Conservation (phyloP, 53 echinoderm and acorn worm species). For the Pentamera pediparva region DNA sequence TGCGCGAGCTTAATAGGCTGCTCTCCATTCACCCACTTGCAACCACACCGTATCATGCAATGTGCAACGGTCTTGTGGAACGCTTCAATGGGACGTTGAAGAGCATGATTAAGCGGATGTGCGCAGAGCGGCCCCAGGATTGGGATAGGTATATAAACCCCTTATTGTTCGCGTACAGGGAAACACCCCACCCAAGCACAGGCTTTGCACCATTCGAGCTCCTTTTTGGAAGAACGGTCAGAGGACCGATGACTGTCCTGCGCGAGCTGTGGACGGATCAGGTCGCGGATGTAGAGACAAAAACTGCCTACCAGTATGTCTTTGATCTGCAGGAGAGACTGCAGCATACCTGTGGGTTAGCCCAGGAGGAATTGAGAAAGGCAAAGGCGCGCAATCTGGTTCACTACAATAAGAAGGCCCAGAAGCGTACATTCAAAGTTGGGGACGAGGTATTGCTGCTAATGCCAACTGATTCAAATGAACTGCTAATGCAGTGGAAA, state of each 20-base stretch:
- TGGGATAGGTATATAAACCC: slow-evolving; percentile 48
- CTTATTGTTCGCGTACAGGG: slow-evolving; percentile 40
- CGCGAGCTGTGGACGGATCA: slow-evolving; percentile 44
- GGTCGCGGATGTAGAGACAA: slow-evolving; percentile 37
- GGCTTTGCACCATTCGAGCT: slow-evolving; percentile 57
- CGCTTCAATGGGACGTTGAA: too few relatives aligned
- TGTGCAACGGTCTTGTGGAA: too few relatives aligned
- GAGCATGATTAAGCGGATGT: slow-evolving; percentile 31
- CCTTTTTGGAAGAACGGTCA: slow-evolving; percentile 42
- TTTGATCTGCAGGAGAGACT: slow-evolving; percentile 35
- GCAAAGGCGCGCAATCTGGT: slow-evolving; percentile 22
- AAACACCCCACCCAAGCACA: slow-evolving; percentile 45
- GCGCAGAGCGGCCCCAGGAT: slow-evolving; percentile 46
- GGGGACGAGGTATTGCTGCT: slow-evolving; percentile 23
- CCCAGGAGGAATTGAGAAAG: slow-evolving; percentile 39
- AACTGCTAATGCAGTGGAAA: slow-evolving; percentile 39
- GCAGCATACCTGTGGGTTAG: slow-evolving; percentile 43
- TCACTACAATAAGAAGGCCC: slow-evolving; percentile 23
- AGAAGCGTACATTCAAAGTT: background rate
- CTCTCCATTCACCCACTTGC: slow-evolving; percentile 30
- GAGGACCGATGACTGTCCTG: slow-evolving; percentile 30
- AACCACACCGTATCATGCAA: slow-evolving; percentile 52
- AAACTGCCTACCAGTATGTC: slow-evolving; percentile 46
- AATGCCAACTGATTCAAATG: slow-evolving; percentile 17
- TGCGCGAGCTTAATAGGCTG: slow-evolving; percentile 28